Evolutionary conservation across 53 echinoderm and acorn worm genomes (phyloP).

Genomic region (Echinarachnius parma): DNA sequence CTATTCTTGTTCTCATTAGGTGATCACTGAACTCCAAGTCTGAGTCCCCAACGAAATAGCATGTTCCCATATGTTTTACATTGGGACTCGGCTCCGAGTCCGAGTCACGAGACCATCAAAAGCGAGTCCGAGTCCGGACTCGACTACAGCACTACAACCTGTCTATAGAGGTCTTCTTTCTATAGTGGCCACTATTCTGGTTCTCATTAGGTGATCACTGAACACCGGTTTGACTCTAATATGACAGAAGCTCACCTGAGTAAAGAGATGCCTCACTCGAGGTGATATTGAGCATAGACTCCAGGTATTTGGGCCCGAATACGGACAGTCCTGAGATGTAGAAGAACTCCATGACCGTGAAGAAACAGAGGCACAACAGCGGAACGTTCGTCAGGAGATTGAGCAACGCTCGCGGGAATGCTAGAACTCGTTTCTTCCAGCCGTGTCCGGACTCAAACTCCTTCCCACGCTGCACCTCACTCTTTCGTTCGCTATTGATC

Average conservation of each 20-base stretch:
- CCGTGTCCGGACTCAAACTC: conserved; percentile 51
- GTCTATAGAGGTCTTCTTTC: too few relatives aligned
- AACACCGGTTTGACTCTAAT: too few relatives aligned
- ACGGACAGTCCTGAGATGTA: conserved; percentile 75
- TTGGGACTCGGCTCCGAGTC: too few relatives aligned
- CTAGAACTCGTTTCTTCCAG: conserved; percentile 39
- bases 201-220: too few relatives aligned
- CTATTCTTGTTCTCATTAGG: too few relatives aligned
- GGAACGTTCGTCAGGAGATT: conserved; percentile 81
- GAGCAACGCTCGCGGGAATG: conserved; percentile 73
- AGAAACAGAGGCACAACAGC: conserved; percentile 67
- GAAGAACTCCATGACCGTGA: conserved; percentile 63
- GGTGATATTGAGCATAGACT: conserved; percentile 72
- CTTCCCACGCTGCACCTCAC: conserved; percentile 49
- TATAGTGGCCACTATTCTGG: too few relatives aligned
- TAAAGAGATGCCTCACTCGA: conserved; percentile 70
- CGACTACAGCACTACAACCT: too few relatives aligned
- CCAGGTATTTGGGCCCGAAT: conserved; percentile 90
- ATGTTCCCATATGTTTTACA: too few relatives aligned
- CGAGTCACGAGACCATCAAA: too few relatives aligned
- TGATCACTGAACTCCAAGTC: too few relatives aligned
- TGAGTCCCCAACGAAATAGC: too few relatives aligned
- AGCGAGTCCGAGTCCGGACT: too few relatives aligned
- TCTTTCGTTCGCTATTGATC: conserved; percentile 29
- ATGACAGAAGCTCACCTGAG: conserved; percentile 48